Conservation (phyloP, 2,113 vertebrate genomes). For the Lamprotornis superbus region DNA sequence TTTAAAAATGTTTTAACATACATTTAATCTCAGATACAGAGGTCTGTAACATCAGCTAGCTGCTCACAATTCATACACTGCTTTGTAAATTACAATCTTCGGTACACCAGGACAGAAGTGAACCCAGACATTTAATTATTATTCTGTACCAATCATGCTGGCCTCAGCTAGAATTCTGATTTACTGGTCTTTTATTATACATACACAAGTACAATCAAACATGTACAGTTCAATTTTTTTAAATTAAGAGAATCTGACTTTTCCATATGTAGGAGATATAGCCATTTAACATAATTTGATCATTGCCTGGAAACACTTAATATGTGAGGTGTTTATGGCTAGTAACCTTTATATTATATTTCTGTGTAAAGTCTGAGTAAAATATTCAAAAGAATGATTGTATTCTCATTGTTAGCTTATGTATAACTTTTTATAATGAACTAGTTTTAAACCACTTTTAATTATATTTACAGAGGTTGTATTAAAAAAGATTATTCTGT, state of each 20-base stretch:
- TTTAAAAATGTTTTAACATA: constrained; percentile 6
- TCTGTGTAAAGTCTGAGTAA: constrained; percentile 2
- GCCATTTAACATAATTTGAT: constrained; percentile 15
- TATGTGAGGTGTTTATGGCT: background rate
- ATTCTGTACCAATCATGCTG: background rate
- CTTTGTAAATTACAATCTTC: constrained; percentile 18
- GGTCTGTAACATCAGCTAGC: background rate
- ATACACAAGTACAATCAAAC: background rate
- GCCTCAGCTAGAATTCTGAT: constrained; percentile 40
- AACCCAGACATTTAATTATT: constrained; percentile 33
- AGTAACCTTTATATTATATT: background rate
- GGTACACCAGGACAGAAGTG: background rate
- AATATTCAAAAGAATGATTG: background rate
- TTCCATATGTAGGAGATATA: background rate
- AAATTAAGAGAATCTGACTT: constrained; percentile 14
- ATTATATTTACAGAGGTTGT: background rate
- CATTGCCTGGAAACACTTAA: constrained; percentile 1
- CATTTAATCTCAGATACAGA: constrained; percentile 13
- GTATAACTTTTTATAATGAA: background rate
- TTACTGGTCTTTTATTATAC: constrained; percentile 22
- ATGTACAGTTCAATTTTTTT: background rate
- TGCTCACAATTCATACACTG: background rate
- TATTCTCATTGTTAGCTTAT: constrained; percentile 1
- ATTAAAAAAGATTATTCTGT: background rate
- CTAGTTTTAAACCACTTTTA: constrained; percentile 36